These are phyloP conservation scores for Ursus arctos DNA, from an alignment of 2,113 vertebrate species.

Conservation along the genomic window DNA sequence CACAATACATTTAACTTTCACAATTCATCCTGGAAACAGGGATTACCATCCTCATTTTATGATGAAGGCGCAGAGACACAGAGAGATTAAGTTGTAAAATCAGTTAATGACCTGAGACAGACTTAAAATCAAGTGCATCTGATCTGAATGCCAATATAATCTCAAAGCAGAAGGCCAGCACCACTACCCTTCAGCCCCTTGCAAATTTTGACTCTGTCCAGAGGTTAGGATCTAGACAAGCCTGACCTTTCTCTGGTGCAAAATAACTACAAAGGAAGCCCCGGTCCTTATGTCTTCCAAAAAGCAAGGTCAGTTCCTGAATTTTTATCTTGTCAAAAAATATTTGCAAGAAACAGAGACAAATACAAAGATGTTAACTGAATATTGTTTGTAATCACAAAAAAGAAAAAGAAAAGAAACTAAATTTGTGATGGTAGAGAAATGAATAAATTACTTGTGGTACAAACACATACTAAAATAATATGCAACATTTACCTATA, in stretches of 20 bases:
- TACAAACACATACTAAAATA: not conserved
- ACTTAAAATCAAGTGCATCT: not conserved
- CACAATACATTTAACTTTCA: not conserved
- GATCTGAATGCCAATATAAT: not conserved
- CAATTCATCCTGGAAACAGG: not conserved
- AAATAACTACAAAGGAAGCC: not conserved
- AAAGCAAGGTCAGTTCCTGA: not conserved
- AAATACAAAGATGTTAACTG: not conserved
- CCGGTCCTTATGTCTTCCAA: not conserved
- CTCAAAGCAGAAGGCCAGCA: not conserved
- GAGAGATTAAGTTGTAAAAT: not conserved
- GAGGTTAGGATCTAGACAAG: not conserved
- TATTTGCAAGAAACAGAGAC: conserved; percentile 33
- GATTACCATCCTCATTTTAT: conserved; percentile 14
- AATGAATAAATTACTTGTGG: not conserved
- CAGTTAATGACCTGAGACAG: not conserved
- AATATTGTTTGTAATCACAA: not conserved
- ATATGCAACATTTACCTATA: not conserved
- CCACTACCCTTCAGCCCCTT: not conserved
- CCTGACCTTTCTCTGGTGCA: not conserved
- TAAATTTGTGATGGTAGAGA: not conserved
- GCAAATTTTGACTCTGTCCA: not conserved
- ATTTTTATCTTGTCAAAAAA: not conserved
- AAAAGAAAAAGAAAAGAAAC: not conserved
- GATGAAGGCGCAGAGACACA: not conserved